A percentile compares a stretch with the other conserved stretches of the same genome.
These are phyloP conservation scores for Naja naja DNA, from an alignment of 2,113 vertebrate genomes.

Conservation along the genomic window DNA sequence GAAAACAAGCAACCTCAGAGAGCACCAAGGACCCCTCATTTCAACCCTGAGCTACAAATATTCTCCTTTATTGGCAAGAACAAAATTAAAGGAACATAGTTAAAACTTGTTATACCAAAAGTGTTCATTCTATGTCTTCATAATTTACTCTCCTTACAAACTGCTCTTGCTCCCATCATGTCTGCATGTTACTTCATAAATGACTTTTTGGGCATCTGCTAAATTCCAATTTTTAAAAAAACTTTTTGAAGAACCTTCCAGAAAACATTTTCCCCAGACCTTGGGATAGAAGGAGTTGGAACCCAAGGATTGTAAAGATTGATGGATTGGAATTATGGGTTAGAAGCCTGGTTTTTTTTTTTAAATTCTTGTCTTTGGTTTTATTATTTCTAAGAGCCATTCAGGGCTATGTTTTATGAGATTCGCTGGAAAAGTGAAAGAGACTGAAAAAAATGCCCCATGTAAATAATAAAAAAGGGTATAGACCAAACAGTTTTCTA, in stretches of 20 bases:
- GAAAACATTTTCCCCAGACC: background rate
- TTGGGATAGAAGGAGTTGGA: background rate
- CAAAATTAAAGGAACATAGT: background rate
- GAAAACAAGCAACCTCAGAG: too few species aligned
- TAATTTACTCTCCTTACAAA: background rate
- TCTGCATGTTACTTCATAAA: background rate
- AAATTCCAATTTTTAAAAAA: background rate
- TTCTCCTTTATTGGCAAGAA: background rate
- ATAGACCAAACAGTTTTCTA: background rate
- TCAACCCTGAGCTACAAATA: too few species aligned
- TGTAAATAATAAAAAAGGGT: background rate
- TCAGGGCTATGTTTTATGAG: background rate
- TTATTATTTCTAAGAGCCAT: background rate
- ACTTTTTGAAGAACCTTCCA: background rate
- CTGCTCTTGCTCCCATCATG: background rate
- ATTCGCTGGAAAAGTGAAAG: background rate
- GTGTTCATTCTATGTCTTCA: background rate
- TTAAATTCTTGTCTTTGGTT: too few species aligned
- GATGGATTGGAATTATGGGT: background rate
- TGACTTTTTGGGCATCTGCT: background rate
- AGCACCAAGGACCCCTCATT: too few species aligned
- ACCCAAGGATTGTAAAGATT: background rate
- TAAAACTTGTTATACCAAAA: too few species aligned
- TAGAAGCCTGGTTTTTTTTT: too few species aligned
- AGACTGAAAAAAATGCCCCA: fast-evolving